Percentiles rank a stretch among this genome's conserved stretches.
These are phyloP conservation scores for Orchestes rusci DNA, from an alignment of 2,888 invertebrate genomes.

Conservation along the genomic window DNA sequence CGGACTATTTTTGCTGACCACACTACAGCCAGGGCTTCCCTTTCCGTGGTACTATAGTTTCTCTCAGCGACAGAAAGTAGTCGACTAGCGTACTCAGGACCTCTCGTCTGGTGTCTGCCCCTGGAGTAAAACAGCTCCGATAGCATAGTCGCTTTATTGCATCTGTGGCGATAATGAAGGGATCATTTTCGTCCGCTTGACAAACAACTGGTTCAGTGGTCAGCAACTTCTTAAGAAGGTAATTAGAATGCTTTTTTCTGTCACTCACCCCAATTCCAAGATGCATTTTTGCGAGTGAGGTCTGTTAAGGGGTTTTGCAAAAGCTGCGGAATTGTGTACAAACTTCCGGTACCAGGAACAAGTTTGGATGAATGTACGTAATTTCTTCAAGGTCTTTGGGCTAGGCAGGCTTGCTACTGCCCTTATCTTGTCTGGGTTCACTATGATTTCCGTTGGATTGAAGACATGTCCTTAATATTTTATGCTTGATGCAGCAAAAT, in stretches of 20 bases:
- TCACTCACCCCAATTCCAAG: slow-evolving; percentile 9
- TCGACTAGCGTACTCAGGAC: slow-evolving; percentile 30
- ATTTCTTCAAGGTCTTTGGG: slow-evolving; percentile 25
- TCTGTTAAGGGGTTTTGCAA: slow-evolving; percentile 22
- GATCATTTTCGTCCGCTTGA: slow-evolving; percentile 11
- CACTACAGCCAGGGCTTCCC: slow-evolving; percentile 29
- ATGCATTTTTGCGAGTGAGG: slow-evolving; percentile 20
- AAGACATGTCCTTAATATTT: slow-evolving; percentile 25
- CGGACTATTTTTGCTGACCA: slow-evolving; percentile 37
- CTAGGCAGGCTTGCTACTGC: slow-evolving; percentile 9
- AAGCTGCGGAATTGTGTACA: slow-evolving; percentile 25
- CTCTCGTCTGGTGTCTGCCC: slow-evolving; percentile 26
- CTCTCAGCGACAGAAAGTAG: slow-evolving; percentile 27
- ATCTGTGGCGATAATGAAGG: slow-evolving; percentile 26
- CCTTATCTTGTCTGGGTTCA: slow-evolving; percentile 13
- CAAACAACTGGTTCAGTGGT: not conserved
- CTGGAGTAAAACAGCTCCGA: slow-evolving; percentile 22
- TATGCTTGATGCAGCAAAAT: not conserved
- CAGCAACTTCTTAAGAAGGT: slow-evolving; percentile 3
- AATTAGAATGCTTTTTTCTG: slow-evolving; percentile 18
- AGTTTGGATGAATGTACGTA: slow-evolving; percentile 27
- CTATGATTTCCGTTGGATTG: not conserved
- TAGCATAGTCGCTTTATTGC: slow-evolving; percentile 27
- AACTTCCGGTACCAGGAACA: slow-evolving; percentile 25
- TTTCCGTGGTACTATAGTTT: slow-evolving; percentile 29